Base-by-base conservation (phyloP, 1,140 invertebrate species). In the Pseudomyrmex cubaensis region DNA sequence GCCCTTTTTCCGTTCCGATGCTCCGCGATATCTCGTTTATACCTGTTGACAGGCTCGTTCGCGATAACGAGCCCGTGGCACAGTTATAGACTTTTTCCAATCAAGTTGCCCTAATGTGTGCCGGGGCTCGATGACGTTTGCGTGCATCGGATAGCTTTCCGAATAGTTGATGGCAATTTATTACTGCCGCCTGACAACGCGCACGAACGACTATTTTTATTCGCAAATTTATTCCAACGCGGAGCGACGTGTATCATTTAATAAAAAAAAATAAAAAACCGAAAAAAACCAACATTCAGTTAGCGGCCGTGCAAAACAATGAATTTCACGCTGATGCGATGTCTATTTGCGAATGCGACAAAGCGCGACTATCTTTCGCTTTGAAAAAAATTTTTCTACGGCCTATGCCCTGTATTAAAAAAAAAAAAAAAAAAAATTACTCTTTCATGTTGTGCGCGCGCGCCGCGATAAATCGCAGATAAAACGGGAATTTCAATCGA, bases 11-110 rank as follows among this genome's bases (percentile, higher is more conserved):
- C 17, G 67, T 82, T 44, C 25, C 70, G 72, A 82, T 75, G 57
- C 72, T 62, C 64, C 48, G 48, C 66, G 59, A 87, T 84, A 73
- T 63, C 69, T 64, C 85, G 44, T 84, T 87, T 75, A 84, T 84
- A 84, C 25, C 69, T 44, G 67, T 80, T 75, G 85, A 87, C 85
- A 56, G 59, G 56, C 76, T 52, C 63, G 69, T 50, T 35, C 70
- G 64, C 46, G 77, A 83, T 87, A 87, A 86, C 85, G 84, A 83
- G 85, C 61, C 56, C 62, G 57, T 61, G 57, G 57, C 85, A 70
- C 52, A 64, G 77, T 83, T 67, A 74, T 75, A 77, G 84, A 75
- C 76, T 59, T 73, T 35, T 57, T 74, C 35, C 70, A 73, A 82
- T 86, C 76, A 85, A 70, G 76, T 50, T 72, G 76, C 44, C 50